Percentiles rank a stretch among this genome's conserved stretches.
phyloP scores from a whole-genome alignment of 2,888 invertebrate species.

The Leucoptera coffeella region DNA sequence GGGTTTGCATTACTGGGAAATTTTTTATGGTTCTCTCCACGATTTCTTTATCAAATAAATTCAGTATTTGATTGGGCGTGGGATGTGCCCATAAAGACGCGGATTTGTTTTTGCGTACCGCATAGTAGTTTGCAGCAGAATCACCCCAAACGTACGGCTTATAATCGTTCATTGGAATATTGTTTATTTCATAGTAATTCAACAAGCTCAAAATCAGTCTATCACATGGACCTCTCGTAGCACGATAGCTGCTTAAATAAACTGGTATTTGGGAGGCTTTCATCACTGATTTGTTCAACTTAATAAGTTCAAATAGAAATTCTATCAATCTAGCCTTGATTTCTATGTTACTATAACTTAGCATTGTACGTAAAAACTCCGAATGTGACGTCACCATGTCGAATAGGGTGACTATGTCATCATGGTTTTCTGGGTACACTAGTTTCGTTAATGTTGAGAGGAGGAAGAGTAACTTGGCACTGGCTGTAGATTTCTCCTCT shows the following conservation, averaged over 20 bases:
- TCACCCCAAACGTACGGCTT: constrained; percentile 82
- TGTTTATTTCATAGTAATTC: constrained; percentile 62
- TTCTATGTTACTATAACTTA: constrained; percentile 39
- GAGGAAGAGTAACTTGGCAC: constrained; percentile 47
- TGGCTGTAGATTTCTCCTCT: constrained; percentile 18
- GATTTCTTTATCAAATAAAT: constrained; percentile 59
- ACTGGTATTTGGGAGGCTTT: constrained; percentile 65
- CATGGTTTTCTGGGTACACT: constrained; percentile 41
- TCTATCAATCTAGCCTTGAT: constrained; percentile 59
- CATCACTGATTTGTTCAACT: constrained; percentile 60
- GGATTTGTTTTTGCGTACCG: constrained; percentile 51
- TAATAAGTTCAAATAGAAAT: constrained; percentile 57
- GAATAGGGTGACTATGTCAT: constrained; percentile 51
- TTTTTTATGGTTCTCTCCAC: constrained; percentile 62
- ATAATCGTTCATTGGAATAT: constrained; percentile 57
- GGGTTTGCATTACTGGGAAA: constrained; percentile 60
- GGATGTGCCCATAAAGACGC: constrained; percentile 64
- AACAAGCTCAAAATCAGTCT: constrained; percentile 62
- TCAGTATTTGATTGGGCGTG: constrained; percentile 65
- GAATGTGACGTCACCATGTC: constrained; percentile 75
- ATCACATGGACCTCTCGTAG: constrained; percentile 63
- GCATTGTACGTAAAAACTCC: constrained; percentile 64
- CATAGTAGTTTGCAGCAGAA: constrained; percentile 72
- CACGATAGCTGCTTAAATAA: constrained; percentile 72
- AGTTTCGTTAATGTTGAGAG: constrained; percentile 51